Conservation (phyloP, 2,113 vertebrate genomes). For the Spheniscus mendiculus region DNA sequence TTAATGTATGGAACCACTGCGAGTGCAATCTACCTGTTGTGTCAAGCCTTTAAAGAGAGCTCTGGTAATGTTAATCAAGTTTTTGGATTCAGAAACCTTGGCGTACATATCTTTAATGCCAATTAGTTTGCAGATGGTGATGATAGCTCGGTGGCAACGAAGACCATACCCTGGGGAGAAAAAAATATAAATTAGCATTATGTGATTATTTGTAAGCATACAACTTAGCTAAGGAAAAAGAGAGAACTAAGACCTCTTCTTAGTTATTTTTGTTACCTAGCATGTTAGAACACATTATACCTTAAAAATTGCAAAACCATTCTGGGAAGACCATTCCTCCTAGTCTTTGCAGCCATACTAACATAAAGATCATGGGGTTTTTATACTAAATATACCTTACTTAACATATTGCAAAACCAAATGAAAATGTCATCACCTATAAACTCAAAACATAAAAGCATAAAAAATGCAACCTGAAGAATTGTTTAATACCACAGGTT, state of each 20-base stretch:
- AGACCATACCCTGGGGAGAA: conserved; percentile 86
- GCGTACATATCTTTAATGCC: conserved; percentile 94
- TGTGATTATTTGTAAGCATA: not conserved
- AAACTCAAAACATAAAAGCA: not conserved
- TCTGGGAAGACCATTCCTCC: not conserved
- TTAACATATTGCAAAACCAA: not conserved
- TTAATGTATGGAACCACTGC: not conserved
- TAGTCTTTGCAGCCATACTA: not conserved
- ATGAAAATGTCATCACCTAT: not conserved
- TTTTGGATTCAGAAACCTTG: conserved; percentile 86
- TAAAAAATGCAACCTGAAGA: not conserved
- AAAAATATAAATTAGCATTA: not conserved
- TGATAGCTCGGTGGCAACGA: conserved; percentile 91
- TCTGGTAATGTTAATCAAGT: conserved; percentile 88
- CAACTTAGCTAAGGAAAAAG: not conserved
- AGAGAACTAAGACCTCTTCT: not conserved
- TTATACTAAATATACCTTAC: not conserved
- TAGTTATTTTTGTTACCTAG: not conserved
- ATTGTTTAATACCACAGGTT: not conserved
- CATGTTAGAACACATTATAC: not conserved
- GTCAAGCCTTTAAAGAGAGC: conserved; percentile 87
- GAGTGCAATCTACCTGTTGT: conserved; percentile 78
- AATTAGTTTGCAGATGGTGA: conserved; percentile 91
- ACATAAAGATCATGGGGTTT: not conserved
- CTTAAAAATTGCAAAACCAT: not conserved